Evolutionary conservation across 2,113 vertebrate genomes (phyloP).

Genomic region (Lontra canadensis): DNA sequence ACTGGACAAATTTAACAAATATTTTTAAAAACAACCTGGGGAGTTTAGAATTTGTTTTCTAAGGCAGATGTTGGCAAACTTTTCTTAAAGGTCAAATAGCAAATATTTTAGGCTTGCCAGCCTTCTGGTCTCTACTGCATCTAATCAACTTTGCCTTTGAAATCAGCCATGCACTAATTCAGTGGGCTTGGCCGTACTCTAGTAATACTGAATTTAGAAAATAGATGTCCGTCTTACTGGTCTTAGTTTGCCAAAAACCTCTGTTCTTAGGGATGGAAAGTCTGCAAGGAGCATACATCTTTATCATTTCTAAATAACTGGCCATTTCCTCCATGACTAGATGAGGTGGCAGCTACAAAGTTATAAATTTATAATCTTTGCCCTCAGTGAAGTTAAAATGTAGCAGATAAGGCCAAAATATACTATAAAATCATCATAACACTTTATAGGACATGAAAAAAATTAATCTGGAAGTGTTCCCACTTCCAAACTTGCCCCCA

Average conservation of each 20-base stretch:
- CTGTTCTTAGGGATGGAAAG: neutral
- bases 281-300: neutral
- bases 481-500: neutral
- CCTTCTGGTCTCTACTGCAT: neutral
- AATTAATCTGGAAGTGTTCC: neutral
- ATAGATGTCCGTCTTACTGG: neutral
- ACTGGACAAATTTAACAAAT: neutral
- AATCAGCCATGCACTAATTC: neutral
- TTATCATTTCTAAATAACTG: neutral
- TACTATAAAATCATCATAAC: neutral
- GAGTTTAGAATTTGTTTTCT: slow-evolving; percentile 14
- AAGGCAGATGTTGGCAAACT: neutral
- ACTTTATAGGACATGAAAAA: neutral
- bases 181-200: neutral
- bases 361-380: neutral
- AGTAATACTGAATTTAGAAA: neutral
- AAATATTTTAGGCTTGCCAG: neutral
- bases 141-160: neutral
- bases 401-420: neutral
- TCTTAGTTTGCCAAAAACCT: neutral
- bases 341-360: neutral
- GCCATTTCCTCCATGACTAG: neutral
- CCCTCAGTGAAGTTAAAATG: neutral
- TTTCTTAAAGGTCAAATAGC: neutral
- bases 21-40: neutral